Evolutionary conservation across 1,140 invertebrate genomes (phyloP), one percentile per base, ranked within the genome.

Genomic region (Wiebesia pumilae): DNA sequence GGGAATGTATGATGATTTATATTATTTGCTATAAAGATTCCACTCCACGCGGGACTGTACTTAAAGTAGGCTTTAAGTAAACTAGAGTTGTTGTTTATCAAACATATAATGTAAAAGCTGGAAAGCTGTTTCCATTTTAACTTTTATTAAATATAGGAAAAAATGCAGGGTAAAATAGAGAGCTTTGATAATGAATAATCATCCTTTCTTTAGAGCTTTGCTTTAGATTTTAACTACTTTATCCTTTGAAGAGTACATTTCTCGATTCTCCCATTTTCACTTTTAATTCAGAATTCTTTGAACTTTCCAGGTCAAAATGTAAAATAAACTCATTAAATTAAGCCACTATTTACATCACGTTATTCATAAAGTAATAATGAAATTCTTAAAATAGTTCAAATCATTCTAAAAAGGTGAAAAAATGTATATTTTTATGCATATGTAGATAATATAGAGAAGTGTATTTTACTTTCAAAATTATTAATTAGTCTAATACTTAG

Each of bases 1-100:
- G 30, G 51, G 47, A 79, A 79, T 67, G 51, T 75, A 33, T 67
- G 88, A 86, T 87, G 75, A 80, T 62, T 27, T 14, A 35, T 35
- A 33, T 58, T 58, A 51, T 79, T 79, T 79, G 14, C n/a, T 10
- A 27, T 43, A 75, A 1, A 43, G 21, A 75, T 47, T 75, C n/a
- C n/a, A 7, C 24, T n/a, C 7, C 1, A 75, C n/a, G 38, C 71
- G 38, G 43, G 38, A 38, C 4, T 12, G 6, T 19, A 24, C 40
- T 16, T 38, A 6, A 71, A 75, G 27, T 35, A n/a, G 16, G 30
- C n/a, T 16, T 69, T 14, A 14, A 35, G 14, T n/a, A 54, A 54
- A 54, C 19, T 54, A 19, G 19, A 54, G 51, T 19, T n/a, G 19
- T 16, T 54, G 2, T 65, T 65, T n/a, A n/a, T 65, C 27, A 69